phyloP scores from a whole-genome alignment of 2,797 vertebrate species.

The Gambelia wislizenii region DNA sequence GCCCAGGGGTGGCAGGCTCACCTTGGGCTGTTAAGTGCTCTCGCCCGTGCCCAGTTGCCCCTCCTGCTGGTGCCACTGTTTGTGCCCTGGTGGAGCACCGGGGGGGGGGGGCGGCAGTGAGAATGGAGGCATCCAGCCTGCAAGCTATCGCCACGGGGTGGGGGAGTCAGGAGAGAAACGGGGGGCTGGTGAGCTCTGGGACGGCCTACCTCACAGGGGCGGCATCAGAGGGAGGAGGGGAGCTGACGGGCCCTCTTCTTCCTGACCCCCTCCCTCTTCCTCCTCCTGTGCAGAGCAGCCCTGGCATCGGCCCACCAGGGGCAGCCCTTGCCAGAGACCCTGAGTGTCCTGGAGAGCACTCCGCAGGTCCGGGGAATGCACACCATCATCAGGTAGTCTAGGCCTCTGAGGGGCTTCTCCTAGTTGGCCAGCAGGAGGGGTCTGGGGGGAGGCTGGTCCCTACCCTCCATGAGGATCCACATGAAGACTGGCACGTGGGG shows the following conservation, averaged over 20 bases:
- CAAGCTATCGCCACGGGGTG: no score
- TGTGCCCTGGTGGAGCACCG: not conserved
- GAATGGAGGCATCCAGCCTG: not conserved
- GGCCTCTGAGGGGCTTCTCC: not conserved
- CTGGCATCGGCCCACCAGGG: slow-evolving; percentile 87
- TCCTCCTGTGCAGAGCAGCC: slow-evolving; percentile 71
- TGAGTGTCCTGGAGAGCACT: slow-evolving; percentile 85
- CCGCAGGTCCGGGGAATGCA: slow-evolving; percentile 89
- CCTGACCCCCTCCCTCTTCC: not conserved
- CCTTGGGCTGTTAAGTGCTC: no score
- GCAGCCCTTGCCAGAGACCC: slow-evolving; percentile 85
- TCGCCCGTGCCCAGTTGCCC: not conserved
- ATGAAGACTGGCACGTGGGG: not conserved
- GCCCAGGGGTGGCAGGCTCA: no score
- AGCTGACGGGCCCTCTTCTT: no score
- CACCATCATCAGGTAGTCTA: slow-evolving; percentile 87
- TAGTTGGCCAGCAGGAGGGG: not conserved
- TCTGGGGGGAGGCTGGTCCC: not conserved
- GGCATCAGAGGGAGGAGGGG: no score
- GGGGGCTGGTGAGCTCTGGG: not conserved
- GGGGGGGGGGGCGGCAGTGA: no score
- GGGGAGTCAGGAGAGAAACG: no score
- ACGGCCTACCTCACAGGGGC: not conserved
- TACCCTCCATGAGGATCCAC: no score
- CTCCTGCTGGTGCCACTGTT: not conserved